Conservation (phyloP, 2,797 vertebrate genomes). For the Gymnodraco acuticeps region DNA sequence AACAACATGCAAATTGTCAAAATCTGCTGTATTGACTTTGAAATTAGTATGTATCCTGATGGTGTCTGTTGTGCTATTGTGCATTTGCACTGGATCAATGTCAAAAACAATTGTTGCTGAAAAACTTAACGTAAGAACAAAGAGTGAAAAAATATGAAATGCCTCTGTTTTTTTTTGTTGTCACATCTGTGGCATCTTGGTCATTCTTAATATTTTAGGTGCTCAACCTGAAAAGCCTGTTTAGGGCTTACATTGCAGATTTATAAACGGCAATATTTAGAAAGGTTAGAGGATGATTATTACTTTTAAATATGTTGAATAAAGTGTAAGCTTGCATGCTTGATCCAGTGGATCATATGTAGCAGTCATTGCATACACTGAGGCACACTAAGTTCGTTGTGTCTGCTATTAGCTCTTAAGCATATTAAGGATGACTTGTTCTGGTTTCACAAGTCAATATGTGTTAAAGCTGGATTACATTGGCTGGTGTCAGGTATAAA, state of each 20-base stretch:
- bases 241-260: slow-evolving; percentile 10
- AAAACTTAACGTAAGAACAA: slow-evolving; percentile 77
- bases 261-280: slow-evolving; percentile 3
- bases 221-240: slow-evolving; percentile 18
- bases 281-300: background rate
- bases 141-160: slow-evolving; percentile 67
- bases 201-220: slow-evolving; percentile 18
- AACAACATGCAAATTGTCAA: slow-evolving; percentile 75
- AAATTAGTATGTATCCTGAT: slow-evolving; percentile 77
- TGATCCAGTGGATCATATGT: background rate
- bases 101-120: slow-evolving; percentile 75
- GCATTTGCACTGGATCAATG: slow-evolving; percentile 83
- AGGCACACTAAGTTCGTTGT: background rate
- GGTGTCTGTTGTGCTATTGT: slow-evolving; percentile 82
- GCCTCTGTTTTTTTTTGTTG: slow-evolving; percentile 47
- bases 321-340: background rate
- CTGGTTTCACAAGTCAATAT: background rate
- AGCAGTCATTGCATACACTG: slow-evolving; percentile 5
- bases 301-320: background rate
- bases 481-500: background rate
- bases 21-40: slow-evolving; percentile 80
- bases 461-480: background rate
- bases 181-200: slow-evolving; percentile 25
- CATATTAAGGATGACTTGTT: background rate
- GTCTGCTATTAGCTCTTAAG: background rate